Base-by-base conservation (phyloP, 35 echinoderm and acorn worm species). In the Hemicentrotus pulcherrimus region DNA sequence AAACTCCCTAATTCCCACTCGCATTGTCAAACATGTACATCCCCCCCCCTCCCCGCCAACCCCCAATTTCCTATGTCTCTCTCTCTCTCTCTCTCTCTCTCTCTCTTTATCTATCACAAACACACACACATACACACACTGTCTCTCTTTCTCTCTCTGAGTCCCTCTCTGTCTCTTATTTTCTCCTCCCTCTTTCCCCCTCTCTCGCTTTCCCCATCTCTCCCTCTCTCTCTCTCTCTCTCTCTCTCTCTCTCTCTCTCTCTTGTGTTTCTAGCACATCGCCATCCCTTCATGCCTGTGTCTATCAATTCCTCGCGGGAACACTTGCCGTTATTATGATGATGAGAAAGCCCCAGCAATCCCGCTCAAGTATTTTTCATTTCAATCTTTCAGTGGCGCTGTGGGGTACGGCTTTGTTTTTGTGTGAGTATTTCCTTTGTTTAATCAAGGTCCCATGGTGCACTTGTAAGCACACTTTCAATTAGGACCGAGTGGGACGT, bases 291-390 rank as follows among this genome's bases (percentile, higher is more conserved):
- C 28, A 28, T 78, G 50, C 65, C 22, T n/a, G 65, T 78, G 65
- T 28, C 65, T 90, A 47, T 30, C 32, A 90, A 90, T 22, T 78
- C 88, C 88, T 47, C 12, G 2, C 46, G 88, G 88, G 88, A 90
- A 45, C 88, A 90, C 88, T 90, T 90, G 88, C 12, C 12, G 4
- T 12, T 35, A 90, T 90, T 90, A 90, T 90, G 32, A 90, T 90
- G 32, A 33, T 45, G 32, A 90, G 88, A 28, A n/a, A 78, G 65
- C 65, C 33, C 88, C 32, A 47, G 46, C 88, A 90, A 45, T 33
- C 88, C 88, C 11, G 12, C 32, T 46, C 46, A 24, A 90, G 88
- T 90, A 47, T 90, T 90, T 35, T 33, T 45, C 32, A 33, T 90
- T 90, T 46, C 88, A 90, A 90, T 90, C 88, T 90, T 18, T 90